A percentile compares a stretch with the other conserved stretches of the same genome.
Conservation (phyloP, 2,113 vertebrate species). For the Macaca mulatta region DNA sequence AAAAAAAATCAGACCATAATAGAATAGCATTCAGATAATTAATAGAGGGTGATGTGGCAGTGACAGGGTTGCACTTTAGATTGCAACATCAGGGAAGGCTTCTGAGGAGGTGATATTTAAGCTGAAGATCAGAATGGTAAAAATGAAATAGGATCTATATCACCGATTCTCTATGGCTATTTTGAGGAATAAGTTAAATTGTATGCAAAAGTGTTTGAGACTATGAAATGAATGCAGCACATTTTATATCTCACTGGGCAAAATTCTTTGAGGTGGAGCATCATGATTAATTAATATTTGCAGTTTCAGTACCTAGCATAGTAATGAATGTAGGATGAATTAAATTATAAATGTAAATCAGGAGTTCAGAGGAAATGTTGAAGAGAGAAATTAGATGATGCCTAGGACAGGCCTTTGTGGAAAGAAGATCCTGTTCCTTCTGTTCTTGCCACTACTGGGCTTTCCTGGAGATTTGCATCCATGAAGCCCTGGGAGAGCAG, state of each 20-base stretch:
- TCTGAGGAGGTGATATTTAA: background rate
- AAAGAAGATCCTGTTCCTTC: background rate
- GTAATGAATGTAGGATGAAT: conserved; percentile 14
- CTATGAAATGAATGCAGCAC: background rate
- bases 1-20: background rate
- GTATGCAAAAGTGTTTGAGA: background rate
- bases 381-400: conserved; percentile 10
- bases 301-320: background rate
- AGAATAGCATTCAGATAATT: conserved; percentile 6
- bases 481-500: accelerated
- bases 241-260: conserved; percentile 14
- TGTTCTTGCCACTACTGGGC: background rate
- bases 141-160: background rate
- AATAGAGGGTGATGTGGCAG: background rate
- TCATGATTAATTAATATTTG: conserved; percentile 38
- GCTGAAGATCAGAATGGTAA: background rate
- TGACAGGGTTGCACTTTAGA: background rate
- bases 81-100: background rate
- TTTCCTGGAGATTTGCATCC: background rate
- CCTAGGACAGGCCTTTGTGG: background rate
- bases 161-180: background rate
- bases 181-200: background rate
- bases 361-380: conserved; percentile 18
- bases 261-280: background rate
- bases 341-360: background rate